These are phyloP conservation scores for Mormyrops boulengeri DNA, from an alignment of 2,797 vertebrate species.

Conservation along the genomic window DNA sequence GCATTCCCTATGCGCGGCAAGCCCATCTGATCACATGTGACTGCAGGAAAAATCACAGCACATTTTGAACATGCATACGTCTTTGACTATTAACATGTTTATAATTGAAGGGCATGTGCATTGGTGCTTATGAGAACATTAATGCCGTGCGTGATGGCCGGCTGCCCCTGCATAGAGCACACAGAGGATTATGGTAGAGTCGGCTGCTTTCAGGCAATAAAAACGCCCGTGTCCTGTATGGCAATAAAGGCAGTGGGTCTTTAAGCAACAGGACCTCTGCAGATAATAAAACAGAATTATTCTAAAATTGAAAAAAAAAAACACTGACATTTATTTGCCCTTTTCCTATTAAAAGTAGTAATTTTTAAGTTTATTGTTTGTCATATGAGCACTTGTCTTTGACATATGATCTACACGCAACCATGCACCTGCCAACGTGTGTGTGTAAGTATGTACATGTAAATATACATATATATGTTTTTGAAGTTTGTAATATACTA, in stretches of 20 bases:
- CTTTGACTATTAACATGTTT: neutral
- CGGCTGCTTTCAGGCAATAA: neutral
- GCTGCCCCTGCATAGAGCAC: too few relatives aligned
- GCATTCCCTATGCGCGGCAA: neutral
- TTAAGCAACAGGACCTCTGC: neutral
- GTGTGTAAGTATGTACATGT: neutral
- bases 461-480: neutral
- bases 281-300: neutral
- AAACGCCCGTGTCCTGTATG: neutral
- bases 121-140: neutral
- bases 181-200: neutral
- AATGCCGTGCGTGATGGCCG: too few relatives aligned
- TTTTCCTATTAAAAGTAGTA: neutral
- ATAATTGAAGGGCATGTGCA: neutral
- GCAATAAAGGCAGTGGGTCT: neutral
- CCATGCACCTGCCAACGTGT: neutral
- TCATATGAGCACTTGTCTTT: neutral
- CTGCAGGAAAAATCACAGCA: neutral
- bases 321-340: neutral
- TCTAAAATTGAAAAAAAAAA: neutral
- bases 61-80: neutral
- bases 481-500: neutral
- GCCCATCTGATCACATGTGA: neutral
- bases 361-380: neutral
- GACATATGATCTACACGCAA: neutral